Base-by-base conservation (phyloP, 2,113 vertebrate species). In the Geococcyx californianus region DNA sequence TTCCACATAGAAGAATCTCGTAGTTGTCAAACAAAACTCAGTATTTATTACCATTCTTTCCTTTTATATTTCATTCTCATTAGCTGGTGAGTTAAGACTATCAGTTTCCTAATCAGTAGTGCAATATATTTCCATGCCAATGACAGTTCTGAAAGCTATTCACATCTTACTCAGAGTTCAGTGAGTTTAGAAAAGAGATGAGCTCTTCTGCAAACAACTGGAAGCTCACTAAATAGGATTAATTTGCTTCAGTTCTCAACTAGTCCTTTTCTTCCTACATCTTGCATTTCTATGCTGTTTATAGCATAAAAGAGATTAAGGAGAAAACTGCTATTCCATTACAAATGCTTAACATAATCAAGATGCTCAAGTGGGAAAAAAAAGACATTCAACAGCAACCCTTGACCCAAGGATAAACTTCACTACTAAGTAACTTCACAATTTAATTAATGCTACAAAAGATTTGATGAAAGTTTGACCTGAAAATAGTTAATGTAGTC, bases 41-140 rank as follows among this genome's bases (percentile, higher is more conserved):
- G 8, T 59, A 45, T 21, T 78, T 91, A 36, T 47, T 59, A 36
- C 13, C 13, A 34, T 73, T 90, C 44, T 66, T 36, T 78, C 16
- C 44, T 56, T 69, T 52, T 63, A 38, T 18, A n/a, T 85, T 67
- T 68, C 17, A 38, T 56, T 93, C 9, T 62, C 58, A 68, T 67
- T 42, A 33, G 23, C 17, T 85, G 56, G 55, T 70, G 62, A 52
- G 44, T 58, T 82, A 93, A 72, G 59, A 58, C 63, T 94, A 86
- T 38, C 84, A 81, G 55, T 74, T 93, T 95, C 84, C 70, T 94
- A 94, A 93, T 97, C 70, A 93, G 91, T 64, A 87, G 94, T 95
- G 84, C 96, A 97, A 98, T 47, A 68, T 77, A 97, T 92, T 98
- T 96, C 89, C 93, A 97, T 89, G 74, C 67, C 88, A 97, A 93